Evolutionary conservation across 2,113 vertebrate genomes (phyloP), one percentile per base, ranked within the genome.

Genomic region (Gadus macrocephalus): DNA sequence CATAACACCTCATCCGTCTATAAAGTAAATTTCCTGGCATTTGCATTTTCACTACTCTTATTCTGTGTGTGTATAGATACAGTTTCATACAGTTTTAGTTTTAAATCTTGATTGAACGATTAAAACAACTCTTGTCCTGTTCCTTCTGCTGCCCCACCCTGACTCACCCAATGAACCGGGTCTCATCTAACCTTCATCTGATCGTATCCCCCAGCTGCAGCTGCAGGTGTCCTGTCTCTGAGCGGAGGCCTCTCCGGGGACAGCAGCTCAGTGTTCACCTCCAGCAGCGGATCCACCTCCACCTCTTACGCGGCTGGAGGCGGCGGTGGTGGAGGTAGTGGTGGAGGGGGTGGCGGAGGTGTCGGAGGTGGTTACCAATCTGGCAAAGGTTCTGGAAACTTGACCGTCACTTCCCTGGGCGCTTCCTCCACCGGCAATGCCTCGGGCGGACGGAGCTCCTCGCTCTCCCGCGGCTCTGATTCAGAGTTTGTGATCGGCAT

Each of bases 241-340:
- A 69, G 64, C 35, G 35, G 64, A 11, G 65, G 49, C 42, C 68
- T 64, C 19, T 71, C 68, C 6, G 16, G 53, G 5, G 3, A 15
- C 11, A 69, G 38, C 71, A 68, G 77, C 64, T 80, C 78, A 1
- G 28, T 72, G 42, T 55, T 65, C 14, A 68, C 75, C 66, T 28
- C 74, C 20, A 28, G 81, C 71, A 67, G 72, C 12, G 42, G 42
- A 49, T 35, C 31, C 31, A 35, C 31, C 2, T 59, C 65, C 59
- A 60, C 67, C 66, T 67, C 75, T 0, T n/a, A 15, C 28, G 70
- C 73, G n/a, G 53, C 59, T 22, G 25, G 62, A 5, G 62, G 62
- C 28, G 62, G 62, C 2, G 62, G 62, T 28, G 62, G 25, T 4
- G 28, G 27, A 7, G 63, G 15, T 7, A 17, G 63, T n/a, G 63